These are phyloP conservation scores for Trachelipus rathkii DNA, from an alignment of 1,140 invertebrate species.

Conservation along the genomic window DNA sequence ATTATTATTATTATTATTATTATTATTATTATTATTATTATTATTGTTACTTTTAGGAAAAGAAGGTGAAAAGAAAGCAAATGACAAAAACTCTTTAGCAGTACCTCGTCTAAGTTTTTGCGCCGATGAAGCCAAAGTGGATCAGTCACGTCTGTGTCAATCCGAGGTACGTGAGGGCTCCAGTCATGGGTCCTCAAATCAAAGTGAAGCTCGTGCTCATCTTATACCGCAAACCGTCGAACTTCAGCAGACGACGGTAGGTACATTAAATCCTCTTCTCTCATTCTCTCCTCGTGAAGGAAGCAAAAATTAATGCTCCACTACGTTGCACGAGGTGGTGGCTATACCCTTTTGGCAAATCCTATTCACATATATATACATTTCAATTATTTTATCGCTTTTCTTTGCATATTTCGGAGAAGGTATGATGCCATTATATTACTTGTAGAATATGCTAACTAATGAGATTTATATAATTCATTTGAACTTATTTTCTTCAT, in stretches of 20 bases:
- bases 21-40: too few relatives aligned
- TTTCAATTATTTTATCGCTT: background rate
- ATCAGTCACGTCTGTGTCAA: conserved; percentile 81
- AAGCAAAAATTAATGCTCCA: background rate
- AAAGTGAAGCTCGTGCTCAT: background rate
- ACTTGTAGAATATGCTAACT: too few relatives aligned
- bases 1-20: too few relatives aligned
- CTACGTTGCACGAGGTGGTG: conserved; percentile 4
- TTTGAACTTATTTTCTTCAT: too few relatives aligned
- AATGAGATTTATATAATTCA: too few relatives aligned
- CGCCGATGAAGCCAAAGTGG: conserved; percentile 88
- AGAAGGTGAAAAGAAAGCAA: conserved; percentile 60
- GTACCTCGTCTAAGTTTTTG: conserved; percentile 85
- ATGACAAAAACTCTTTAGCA: conserved; percentile 56
- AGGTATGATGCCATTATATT: background rate
- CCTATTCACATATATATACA: background rate
- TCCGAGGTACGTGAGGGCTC: conserved; percentile 64
- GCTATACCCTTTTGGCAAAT: background rate
- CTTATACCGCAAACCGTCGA: conserved; percentile 34
- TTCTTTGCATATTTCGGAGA: background rate
- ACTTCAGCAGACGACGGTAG: conserved; percentile 41
- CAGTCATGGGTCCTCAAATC: background rate
- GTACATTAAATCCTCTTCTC: background rate
- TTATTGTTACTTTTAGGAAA: conserved; percentile 52
- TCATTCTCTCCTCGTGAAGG: background rate